Base-by-base conservation (phyloP, 2,113 vertebrate species). In the Bubalus kerabau region DNA sequence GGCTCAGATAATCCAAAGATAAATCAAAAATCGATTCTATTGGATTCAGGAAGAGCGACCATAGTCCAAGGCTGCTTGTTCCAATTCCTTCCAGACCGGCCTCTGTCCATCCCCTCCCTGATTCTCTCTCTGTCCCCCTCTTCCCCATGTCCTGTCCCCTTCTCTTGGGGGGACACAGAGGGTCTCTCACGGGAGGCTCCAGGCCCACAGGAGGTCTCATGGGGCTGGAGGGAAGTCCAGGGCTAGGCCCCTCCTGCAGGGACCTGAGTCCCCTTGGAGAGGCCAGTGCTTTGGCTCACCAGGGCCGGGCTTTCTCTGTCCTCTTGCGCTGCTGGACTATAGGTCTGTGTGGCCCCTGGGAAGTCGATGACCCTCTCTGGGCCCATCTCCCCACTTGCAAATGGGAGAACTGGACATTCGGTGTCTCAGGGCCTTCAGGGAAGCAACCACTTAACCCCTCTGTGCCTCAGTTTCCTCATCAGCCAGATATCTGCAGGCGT, bases 1-100 rank as follows among this genome's bases (percentile, higher is more conserved):
- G 92, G 36, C 57, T 94, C 86, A 48, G 93, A 88, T 93, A 91
- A 97, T 91, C 93, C 94, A 89, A 60, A 95, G 89, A 64, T 91
- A 93, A 98, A 93, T 81, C 97, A 95, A 93, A 97, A 91, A 83
- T 96, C 91, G 2, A 97, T 97, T 59, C 89, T 84, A 60, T 84
- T 1, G 40, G 93, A 83, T 83, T 87, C 83, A 36, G 56, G 62
- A 95, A 83, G 90, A 82, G 89, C 56, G 62, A 36, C 0, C 54
- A 81, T 91, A 90, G 91, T 86, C 71, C 59, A 67, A 14, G 78
- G 60, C 40, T 87, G 91, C 71, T 71, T 74, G 82, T n/a, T 96
- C 28, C 28, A 17, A 56, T 95, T 80, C 78, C 57, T 94, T 78
- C 85, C 50, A 84, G 86, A 74, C 21, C 13, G 14, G 88, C 67